Percentiles rank a stretch among this genome's conserved stretches.
Evolutionary conservation across 2,797 vertebrate genomes (phyloP).

Genomic region (Amphiprion clarkii): DNA sequence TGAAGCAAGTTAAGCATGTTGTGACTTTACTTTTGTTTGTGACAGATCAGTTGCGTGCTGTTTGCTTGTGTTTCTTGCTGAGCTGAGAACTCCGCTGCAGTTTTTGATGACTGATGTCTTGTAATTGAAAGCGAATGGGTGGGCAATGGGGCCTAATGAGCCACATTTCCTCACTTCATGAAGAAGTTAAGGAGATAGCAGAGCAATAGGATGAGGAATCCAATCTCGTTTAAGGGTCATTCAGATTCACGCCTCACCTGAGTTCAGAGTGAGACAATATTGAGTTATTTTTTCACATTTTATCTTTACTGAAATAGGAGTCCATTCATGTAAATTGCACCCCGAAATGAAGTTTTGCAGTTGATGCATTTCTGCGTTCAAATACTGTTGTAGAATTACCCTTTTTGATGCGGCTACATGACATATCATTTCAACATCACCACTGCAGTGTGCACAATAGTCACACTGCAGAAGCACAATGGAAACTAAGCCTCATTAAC

Average conservation of each 20-base stretch:
- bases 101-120: conserved; percentile 35
- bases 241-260: background rate
- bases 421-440: too few relatives aligned
- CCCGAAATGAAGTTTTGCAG: background rate
- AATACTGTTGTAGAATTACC: background rate
- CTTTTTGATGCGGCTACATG: background rate
- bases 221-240: conserved; percentile 15
- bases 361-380: background rate
- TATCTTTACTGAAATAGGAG: background rate
- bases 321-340: background rate
- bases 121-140: conserved; percentile 46
- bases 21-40: conserved; percentile 11
- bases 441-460: too few relatives aligned
- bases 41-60: conserved; percentile 1
- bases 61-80: conserved; percentile 18
- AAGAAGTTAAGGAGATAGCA: conserved; percentile 14
- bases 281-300: background rate
- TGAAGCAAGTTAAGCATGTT: conserved; percentile 13
- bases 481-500: too few relatives aligned
- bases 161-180: conserved; percentile 24
- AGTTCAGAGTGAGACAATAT: background rate
- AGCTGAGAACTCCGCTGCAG: conserved; percentile 10
- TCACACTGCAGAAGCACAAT: too few relatives aligned
- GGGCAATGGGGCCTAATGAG: conserved; percentile 48
- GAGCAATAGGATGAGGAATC: background rate